Evolutionary conservation across 2,113 vertebrate genomes (phyloP).

Genomic region (Steatornis caripensis): DNA sequence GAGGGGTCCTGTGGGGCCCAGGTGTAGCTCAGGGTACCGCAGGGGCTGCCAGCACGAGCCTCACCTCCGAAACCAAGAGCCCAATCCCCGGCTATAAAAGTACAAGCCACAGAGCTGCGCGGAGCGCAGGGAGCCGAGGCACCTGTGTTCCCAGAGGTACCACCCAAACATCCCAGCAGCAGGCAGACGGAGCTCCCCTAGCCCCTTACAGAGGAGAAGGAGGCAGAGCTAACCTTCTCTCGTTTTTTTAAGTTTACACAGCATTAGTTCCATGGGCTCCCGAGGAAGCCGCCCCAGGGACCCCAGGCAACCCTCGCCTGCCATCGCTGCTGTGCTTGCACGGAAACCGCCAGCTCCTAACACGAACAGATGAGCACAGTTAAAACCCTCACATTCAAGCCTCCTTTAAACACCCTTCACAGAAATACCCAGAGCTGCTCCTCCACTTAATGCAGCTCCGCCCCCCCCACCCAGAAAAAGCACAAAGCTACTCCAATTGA

Average conservation of each 20-base stretch:
- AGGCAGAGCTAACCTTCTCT: not conserved
- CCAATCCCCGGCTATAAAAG: not conserved
- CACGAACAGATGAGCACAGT: not conserved
- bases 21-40: not conserved
- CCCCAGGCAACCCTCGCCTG: not conserved
- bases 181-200: rapidly evolving
- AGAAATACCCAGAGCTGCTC: not conserved
- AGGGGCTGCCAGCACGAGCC: not conserved
- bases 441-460: not conserved
- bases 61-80: not conserved
- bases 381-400: not conserved
- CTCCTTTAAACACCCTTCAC: not conserved
- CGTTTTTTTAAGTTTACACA: not conserved
- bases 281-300: not conserved
- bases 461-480: too few relatives aligned
- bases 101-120: not conserved
- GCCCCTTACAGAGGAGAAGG: not conserved
- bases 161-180: not conserved
- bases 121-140: not conserved
- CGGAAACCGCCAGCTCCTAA: not conserved
- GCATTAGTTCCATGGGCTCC: not conserved
- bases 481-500: not conserved
- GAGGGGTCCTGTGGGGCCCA: not conserved
- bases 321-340: not conserved
- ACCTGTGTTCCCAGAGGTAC: not conserved